Evolutionary conservation across 2,113 vertebrate genomes (phyloP), one percentile per base, ranked within the genome.

Genomic region (Lepisosteus osseus): DNA sequence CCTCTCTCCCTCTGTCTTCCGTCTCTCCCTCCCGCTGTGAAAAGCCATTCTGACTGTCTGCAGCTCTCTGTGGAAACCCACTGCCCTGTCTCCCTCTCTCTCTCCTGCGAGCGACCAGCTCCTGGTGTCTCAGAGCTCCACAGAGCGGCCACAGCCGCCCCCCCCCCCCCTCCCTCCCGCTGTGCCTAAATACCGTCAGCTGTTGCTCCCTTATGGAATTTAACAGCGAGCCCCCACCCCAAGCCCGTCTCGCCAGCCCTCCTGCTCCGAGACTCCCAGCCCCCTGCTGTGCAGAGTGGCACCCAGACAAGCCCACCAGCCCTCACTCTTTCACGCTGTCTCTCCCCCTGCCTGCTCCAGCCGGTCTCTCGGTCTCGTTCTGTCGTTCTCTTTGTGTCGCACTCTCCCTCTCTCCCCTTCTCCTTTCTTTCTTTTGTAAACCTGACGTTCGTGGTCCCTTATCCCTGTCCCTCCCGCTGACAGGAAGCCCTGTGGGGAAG

Each of bases 201-300:
- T 9, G 45, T 14, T 9, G 67, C 7, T 64, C 83, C 76, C 79
- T 69, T 40, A 92, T 89, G 92, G 92, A 93, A 91, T 89, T 85
- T 87, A 75, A 84, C 78, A 51, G 8, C 1, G 8, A 51, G 47
- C 47, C 47, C 47, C 8, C 47, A 4, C 47, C 8, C 47, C 47
- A 4, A 6, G 4, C 47, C 47, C 8, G 4, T 51, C 47, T 51
- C 47, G 4, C 47, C 47, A 51, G 5, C 47, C 9, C 47, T 51
- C 47, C 47, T 51, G 5, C 47, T 51, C 4, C 1, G 70, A 11
- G 4, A 73, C 68, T 3, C 78, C 81, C 81, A 80, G 76, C 76
- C 77, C 1, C 72, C 8, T 42, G 78, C 67, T 47, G 75, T 70
- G 69, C 47, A 61, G 75, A 74, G 82, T 84, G 73, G 77, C 77